These are phyloP conservation scores for Strix occidentalis DNA, from an alignment of 2,797 vertebrate species.

Conservation along the genomic window DNA sequence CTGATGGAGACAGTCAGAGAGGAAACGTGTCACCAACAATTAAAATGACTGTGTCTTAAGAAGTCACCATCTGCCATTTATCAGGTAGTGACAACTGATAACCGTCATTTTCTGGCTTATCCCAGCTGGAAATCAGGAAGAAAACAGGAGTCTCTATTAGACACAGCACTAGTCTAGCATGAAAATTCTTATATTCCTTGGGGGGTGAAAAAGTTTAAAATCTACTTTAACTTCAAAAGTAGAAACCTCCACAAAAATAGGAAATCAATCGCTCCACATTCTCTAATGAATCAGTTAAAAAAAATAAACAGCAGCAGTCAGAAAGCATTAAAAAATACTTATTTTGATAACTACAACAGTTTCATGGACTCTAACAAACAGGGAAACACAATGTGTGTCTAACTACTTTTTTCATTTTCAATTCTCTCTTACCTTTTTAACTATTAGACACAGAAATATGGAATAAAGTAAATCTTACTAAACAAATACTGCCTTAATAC, in stretches of 20 bases:
- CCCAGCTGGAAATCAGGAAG: background rate
- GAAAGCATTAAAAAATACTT: background rate
- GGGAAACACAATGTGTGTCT: background rate
- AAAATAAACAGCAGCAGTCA: background rate
- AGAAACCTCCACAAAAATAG: background rate
- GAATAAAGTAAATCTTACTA: background rate
- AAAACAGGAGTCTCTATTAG: background rate
- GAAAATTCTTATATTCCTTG: background rate
- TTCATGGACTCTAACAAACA: background rate
- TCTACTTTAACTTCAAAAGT: background rate
- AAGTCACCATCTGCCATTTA: slow-evolving; percentile 25
- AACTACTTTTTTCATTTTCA: background rate
- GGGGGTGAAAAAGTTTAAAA: background rate
- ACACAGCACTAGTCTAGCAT: background rate
- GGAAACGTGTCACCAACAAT: background rate
- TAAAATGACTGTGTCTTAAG: background rate
- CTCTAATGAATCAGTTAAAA: background rate
- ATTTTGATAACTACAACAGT: background rate
- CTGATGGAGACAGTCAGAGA: background rate
- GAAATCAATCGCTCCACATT: background rate
- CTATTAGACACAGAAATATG: background rate
- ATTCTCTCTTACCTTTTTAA: background rate
- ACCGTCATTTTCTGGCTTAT: background rate
- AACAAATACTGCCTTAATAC: background rate
- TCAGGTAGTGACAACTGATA: background rate